phyloP scores from a whole-genome alignment of 2,113 vertebrate species.

The Bubalus kerabau region DNA sequence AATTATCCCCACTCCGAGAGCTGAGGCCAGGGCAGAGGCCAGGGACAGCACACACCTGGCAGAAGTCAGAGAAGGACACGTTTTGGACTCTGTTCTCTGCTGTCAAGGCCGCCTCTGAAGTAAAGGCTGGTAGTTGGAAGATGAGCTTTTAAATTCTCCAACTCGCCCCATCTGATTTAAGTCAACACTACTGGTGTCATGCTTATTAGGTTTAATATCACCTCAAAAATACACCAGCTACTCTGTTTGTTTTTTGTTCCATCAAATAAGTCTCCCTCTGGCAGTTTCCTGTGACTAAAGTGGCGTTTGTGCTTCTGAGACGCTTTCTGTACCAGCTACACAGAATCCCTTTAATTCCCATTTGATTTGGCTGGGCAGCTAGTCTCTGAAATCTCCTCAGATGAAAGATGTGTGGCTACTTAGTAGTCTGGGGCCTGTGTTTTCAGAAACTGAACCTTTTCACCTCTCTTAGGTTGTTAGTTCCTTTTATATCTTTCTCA shows the following conservation, averaged over 20 bases:
- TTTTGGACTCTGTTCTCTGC: conserved; percentile 20
- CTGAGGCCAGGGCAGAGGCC: conserved; percentile 41
- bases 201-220: conserved; percentile 73
- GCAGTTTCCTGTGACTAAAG: conserved; percentile 79
- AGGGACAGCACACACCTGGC: conserved; percentile 25
- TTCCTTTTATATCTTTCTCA: conserved; percentile 36
- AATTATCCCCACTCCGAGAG: conserved; percentile 61
- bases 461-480: conserved; percentile 15
- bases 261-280: conserved; percentile 77
- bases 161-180: conserved; percentile 26
- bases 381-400: conserved; percentile 62
- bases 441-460: conserved; percentile 23
- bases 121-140: conserved; percentile 39
- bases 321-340: conserved; percentile 71
- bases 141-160: conserved; percentile 33
- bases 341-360: conserved; percentile 69
- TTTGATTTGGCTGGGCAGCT: conserved; percentile 64
- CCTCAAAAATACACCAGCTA: conserved; percentile 74
- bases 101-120: conserved; percentile 25
- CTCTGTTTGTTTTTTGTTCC: conserved; percentile 71
- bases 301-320: conserved; percentile 76
- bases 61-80: conserved; percentile 18
- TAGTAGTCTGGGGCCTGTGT: conserved; percentile 33
- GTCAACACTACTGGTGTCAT: conserved; percentile 55
- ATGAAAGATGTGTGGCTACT: conserved; percentile 63